Evolutionary conservation across 2,113 vertebrate species (phyloP).

Genomic region (Pongo abelii): DNA sequence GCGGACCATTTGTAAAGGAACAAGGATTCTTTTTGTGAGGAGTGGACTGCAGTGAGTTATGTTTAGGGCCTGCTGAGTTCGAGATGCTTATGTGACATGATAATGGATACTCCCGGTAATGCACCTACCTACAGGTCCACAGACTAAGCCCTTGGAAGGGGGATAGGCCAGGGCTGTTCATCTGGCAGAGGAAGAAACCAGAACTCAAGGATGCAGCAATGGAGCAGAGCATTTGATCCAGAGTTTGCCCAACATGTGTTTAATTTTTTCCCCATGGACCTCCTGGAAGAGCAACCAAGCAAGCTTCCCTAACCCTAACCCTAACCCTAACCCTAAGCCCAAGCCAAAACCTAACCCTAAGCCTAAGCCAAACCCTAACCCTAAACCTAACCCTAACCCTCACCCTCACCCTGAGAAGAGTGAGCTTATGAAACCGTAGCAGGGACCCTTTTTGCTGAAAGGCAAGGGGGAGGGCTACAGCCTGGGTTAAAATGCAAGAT

Average conservation of each 20-base stretch:
- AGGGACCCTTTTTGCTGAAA: not conserved
- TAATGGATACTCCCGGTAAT: accelerated
- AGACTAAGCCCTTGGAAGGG: no score
- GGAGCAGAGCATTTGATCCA: not conserved
- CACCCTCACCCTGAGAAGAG: no score
- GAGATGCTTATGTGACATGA: not conserved
- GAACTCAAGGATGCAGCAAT: not conserved
- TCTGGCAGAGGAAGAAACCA: accelerated
- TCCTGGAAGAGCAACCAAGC: not conserved
- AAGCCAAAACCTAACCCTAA: no score
- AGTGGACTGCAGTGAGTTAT: no score
- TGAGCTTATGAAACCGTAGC: not conserved
- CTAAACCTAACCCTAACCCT: no score
- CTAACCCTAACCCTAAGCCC: no score
- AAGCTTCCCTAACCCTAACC: not conserved
- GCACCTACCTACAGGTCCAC: no score
- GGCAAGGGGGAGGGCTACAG: not conserved
- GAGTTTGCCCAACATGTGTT: not conserved
- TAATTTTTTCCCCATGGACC: not conserved
- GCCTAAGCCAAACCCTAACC: no score
- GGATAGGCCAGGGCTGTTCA: not conserved
- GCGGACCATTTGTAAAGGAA: not conserved
- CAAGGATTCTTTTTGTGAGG: not conserved
- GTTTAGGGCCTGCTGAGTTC: not conserved
- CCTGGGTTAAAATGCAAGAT: not conserved